Evolutionary conservation across 2,113 vertebrate species (phyloP).

Genomic region (Syngnathus typhle): DNA sequence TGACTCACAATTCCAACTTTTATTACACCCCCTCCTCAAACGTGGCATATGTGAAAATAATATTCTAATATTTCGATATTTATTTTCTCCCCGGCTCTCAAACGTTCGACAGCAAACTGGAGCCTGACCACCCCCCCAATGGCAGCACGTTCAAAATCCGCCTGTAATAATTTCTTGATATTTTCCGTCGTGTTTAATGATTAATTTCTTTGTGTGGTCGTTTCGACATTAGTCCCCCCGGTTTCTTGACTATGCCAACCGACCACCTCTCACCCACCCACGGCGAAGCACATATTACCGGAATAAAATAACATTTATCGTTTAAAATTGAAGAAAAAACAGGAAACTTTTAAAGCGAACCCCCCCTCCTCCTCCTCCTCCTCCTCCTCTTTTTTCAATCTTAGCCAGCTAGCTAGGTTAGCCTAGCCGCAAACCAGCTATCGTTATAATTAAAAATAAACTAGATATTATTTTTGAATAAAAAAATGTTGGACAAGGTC

Average conservation of each 20-base stretch:
- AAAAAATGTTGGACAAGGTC: conserved; percentile 35
- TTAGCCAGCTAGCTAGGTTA: not conserved
- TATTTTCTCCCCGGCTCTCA: not conserved
- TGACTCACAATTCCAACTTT: conserved; percentile 62
- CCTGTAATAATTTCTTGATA: conserved; percentile 40
- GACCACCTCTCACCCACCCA: conserved; percentile 68
- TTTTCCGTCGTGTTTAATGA: conserved; percentile 68
- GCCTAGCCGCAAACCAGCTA: not conserved
- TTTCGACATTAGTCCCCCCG: conserved; percentile 54
- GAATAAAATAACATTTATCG: conserved; percentile 40
- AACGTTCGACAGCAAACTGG: not conserved
- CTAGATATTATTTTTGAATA: conserved; percentile 40
- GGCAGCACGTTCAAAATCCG: conserved; percentile 23
- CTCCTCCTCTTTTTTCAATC: conserved; percentile 5
- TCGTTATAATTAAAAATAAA: conserved; percentile 24
- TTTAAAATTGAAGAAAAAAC: conserved; percentile 23
- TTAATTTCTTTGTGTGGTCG: conserved; percentile 79
- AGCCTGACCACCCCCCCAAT: conserved; percentile 2
- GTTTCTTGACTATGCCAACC: conserved; percentile 9
- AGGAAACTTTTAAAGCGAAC: conserved; percentile 55
- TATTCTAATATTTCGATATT: conserved; percentile 18
- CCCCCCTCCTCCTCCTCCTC: not conserved
- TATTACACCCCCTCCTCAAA: conserved; percentile 37
- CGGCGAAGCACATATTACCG: conserved; percentile 30
- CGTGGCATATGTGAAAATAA: conserved; percentile 12